Percentiles rank a stretch among this genome's conserved stretches.
These are phyloP conservation scores for Diarsia mendica DNA, from an alignment of 2,888 invertebrate genomes.

Conservation along the genomic window DNA sequence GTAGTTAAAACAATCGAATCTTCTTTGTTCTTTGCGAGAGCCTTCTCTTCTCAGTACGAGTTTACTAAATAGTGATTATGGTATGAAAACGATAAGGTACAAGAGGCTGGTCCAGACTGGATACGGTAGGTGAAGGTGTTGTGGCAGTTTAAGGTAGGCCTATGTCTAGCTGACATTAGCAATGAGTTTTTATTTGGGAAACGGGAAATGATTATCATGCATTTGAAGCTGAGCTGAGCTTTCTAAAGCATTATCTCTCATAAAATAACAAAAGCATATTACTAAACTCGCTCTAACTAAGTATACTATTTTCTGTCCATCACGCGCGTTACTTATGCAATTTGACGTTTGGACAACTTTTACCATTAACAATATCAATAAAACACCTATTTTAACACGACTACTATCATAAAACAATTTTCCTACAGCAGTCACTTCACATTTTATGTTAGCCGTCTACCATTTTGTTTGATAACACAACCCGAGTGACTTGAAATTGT, in stretches of 20 bases:
- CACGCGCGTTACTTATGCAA: background rate
- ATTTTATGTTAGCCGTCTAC: slow-evolving; percentile 8
- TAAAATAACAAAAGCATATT: background rate
- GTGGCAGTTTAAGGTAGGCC: no score
- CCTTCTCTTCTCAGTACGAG: no score
- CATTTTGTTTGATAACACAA: slow-evolving; percentile 39
- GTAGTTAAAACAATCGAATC: background rate
- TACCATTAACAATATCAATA: background rate
- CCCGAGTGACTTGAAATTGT: slow-evolving; percentile 35
- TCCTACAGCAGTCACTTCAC: slow-evolving; percentile 12
- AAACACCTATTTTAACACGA: background rate
- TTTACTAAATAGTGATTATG: no score
- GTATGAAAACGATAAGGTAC: no score
- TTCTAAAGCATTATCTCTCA: no score
- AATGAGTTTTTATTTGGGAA: no score
- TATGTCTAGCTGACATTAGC: no score
- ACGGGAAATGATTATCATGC: background rate
- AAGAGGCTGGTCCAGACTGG: no score
- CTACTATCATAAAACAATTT: slow-evolving; percentile 12
- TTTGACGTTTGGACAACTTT: background rate
- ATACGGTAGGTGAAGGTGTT: no score
- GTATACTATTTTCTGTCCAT: background rate
- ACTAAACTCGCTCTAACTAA: no score
- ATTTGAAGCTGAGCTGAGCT: background rate
- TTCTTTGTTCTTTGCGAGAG: no score